Base-by-base conservation (phyloP, 2,797 vertebrate genomes). In the Rhodeus uyekii region DNA sequence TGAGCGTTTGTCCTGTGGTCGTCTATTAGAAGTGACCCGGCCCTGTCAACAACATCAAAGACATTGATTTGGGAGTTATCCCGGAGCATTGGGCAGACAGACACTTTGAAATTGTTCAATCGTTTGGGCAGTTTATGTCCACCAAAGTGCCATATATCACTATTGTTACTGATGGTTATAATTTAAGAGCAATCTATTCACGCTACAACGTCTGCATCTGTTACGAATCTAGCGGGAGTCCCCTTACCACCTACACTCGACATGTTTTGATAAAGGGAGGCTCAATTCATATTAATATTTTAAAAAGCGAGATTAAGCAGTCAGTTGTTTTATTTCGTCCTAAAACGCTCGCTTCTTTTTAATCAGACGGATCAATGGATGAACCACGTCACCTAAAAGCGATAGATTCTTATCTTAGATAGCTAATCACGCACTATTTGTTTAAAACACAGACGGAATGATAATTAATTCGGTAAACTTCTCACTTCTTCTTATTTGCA, bases 401-500 rank as follows among this genome's bases (percentile, higher is more conserved):
- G 69, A 44, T 76, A 83, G 48, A 81, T 85, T 77, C 88, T 88
- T 86, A 85, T 90, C 83, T 75, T 27, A 27, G 68, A 75, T 80
- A 87, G 90, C 85, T 88, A 89, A 91, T 89, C 89, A 89, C 78
- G 75, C 84, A 75, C 77, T 90, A 85, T 91, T 90, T 90, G 81
- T 86, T 89, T 89, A 80, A 83, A 80, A 86, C 84, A 86, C 82
- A 89, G 82, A 86, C 84, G 88, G 87, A 87, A 88, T 87, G 89
- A 85, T 90, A 89, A 92, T 90, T 91, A 84, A 90, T 89, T 91
- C 85, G 72, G 88, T 87, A 85, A 90, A 89, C 88, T 85, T 88
- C 85, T 83, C 89, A 83, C 87, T 85, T 87, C 78, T 68, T 44
- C 71, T 64, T 36, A 89, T 90, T 89, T 89, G 83, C 91, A 88